These are phyloP conservation scores for Neolamprologus falcicula DNA, from an alignment of 2,113 vertebrate species.

Conservation along the genomic window DNA sequence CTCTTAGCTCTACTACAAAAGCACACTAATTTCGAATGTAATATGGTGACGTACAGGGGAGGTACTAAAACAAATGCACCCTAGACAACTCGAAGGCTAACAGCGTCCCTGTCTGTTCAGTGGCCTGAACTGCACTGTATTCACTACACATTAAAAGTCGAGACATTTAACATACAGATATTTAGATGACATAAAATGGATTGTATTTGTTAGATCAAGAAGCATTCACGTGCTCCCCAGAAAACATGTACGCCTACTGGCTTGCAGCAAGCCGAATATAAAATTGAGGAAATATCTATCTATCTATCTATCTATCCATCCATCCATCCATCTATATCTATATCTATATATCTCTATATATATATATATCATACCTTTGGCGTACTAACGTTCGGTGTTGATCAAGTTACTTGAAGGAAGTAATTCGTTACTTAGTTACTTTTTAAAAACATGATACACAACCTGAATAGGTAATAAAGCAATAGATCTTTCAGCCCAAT, in stretches of 20 bases:
- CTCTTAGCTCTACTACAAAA: neutral
- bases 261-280: neutral
- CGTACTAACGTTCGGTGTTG: too few relatives aligned
- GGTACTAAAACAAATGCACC: neutral
- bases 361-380: too few relatives aligned
- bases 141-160: neutral
- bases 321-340: fast-evolving
- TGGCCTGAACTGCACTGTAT: neutral
- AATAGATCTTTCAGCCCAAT: too few relatives aligned
- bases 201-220: neutral
- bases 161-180: neutral
- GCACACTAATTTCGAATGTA: neutral
- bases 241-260: neutral
- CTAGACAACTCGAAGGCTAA: slow-evolving; percentile 11
- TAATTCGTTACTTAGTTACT: too few relatives aligned
- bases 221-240: too few relatives aligned
- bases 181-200: neutral
- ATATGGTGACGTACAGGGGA: neutral
- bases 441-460: too few relatives aligned
- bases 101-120: slow-evolving; percentile 44
- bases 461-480: too few relatives aligned
- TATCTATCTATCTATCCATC: too few relatives aligned
- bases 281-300: neutral
- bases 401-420: too few relatives aligned
- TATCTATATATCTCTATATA: too few relatives aligned